Evolutionary conservation across 2,797 vertebrate genomes (phyloP), one percentile per base, ranked within the genome.

Genomic region (Sarcophilus harrisii): DNA sequence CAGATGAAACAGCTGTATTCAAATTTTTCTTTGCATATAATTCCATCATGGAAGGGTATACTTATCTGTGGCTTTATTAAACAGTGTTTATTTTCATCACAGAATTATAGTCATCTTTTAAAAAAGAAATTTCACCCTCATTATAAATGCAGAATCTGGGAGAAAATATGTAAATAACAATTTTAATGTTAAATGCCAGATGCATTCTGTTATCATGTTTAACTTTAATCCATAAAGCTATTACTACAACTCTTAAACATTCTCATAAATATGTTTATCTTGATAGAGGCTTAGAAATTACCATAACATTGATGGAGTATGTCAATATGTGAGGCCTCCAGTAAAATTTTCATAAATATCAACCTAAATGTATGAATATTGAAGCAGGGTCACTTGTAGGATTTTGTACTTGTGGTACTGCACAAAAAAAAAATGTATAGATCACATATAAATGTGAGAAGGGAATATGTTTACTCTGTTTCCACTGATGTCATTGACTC

Each of bases 81-180:
- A 38, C 16, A 54, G 21, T 27, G 9, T 90, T 92, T 89, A 73
- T 93, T 94, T 95, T 91, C 58, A 94, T 93, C 90, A 52, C 55
- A 29, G 24, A 81, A 32, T 90, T 14, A 11, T 73, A 90, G 54
- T 91, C 91, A 91, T 60, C 29, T 93, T 96, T 97, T 94, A 91
- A 91, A 93, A n/a, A 93, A 96, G 87, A 81, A 96, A 94, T 59
- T 96, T 95, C 13, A 58, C 32, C 28, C 58, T 95, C 81, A 93
- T 92, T 93, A 90, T 87, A 96, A 95, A 55, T 49, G 6, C 55
- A 91, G 6, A 30, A 96, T 8, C 28, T 49, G 93, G 62, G 3
- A 92, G 94, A 32, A 87, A 94, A 93, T 94, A 87, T 45, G 28
- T 55, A 96, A 93, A 95, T 52, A 92, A 90, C 16, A 92, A 62